A percentile compares a stretch with the other conserved stretches of the same genome.
Evolutionary conservation across 2,797 vertebrate genomes (phyloP).

Genomic region (Sebastes paucispinis): DNA sequence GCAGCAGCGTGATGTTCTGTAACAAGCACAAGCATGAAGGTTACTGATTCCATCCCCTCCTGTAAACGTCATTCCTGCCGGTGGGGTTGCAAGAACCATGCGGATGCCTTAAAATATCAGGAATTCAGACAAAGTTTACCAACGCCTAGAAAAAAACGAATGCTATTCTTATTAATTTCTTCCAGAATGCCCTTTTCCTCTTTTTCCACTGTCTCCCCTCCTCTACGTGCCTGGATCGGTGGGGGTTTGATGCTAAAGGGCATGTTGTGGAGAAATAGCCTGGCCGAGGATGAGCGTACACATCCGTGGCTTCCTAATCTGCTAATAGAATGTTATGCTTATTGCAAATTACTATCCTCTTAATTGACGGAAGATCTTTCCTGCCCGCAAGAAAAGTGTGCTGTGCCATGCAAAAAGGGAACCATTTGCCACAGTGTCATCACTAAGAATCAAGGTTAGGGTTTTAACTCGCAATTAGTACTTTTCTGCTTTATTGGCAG

Average conservation of each 20-base stretch:
- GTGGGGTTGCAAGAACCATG: not conserved
- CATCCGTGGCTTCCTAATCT: conserved; percentile 49
- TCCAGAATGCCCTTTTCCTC: conserved; percentile 2
- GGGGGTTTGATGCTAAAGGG: conserved; percentile 4
- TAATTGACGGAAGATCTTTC: conserved; percentile 43
- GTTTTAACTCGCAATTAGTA: conserved; percentile 35
- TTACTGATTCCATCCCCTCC: conserved; percentile 40
- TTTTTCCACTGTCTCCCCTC: not conserved
- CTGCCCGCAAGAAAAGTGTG: conserved; percentile 2
- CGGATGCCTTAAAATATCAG: conserved; percentile 48
- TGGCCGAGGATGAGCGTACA: not conserved
- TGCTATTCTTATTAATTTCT: conserved; percentile 23
- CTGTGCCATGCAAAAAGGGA: conserved; percentile 4
- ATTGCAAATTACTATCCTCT: conserved; percentile 52
- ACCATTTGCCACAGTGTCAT: not conserved
- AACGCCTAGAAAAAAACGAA: not conserved
- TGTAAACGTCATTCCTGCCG: conserved; percentile 37
- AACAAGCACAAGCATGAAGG: conserved; percentile 54
- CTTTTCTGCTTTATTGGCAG: conserved; percentile 25
- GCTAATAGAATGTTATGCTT: conserved; percentile 53
- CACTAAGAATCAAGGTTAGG: conserved; percentile 6
- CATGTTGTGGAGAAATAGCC: conserved; percentile 28
- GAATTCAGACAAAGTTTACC: conserved; percentile 30
- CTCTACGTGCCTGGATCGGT: not conserved
- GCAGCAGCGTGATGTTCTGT: conserved; percentile 35